Conservation (phyloP, 2,888 invertebrate species). For the Drosophila longiperda region DNA sequence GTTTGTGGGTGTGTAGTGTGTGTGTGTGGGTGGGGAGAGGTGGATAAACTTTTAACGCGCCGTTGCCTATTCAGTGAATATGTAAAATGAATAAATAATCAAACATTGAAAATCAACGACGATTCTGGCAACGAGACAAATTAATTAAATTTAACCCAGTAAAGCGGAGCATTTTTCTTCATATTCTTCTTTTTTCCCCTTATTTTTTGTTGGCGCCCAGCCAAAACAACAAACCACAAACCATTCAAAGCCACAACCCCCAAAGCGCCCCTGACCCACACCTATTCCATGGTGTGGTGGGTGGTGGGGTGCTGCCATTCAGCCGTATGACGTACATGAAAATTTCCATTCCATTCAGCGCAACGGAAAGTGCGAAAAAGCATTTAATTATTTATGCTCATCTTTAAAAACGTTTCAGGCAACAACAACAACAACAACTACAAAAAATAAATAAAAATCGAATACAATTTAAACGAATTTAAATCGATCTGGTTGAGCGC, state of each 20-base stretch:
- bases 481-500: constrained; percentile 64
- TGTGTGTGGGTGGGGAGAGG: neutral
- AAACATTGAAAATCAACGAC: constrained; percentile 57
- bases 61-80: constrained; percentile 57
- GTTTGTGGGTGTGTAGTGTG: neutral
- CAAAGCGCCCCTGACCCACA: neutral
- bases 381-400: constrained; percentile 74
- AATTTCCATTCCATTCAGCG: constrained; percentile 37
- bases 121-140: constrained; percentile 65
- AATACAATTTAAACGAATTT: constrained; percentile 57
- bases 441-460: constrained; percentile 19
- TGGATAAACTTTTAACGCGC: constrained; percentile 2
- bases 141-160: constrained; percentile 80
- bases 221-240: constrained; percentile 48
- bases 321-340: constrained; percentile 43
- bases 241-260: constrained; percentile 1
- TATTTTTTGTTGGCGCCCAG: constrained; percentile 42
- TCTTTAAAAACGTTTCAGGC: constrained; percentile 58
- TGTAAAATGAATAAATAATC: constrained; percentile 77
- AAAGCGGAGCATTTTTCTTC: constrained; percentile 57
- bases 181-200: neutral
- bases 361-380: constrained; percentile 68
- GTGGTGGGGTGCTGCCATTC: neutral
- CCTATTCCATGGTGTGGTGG: neutral
- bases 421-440: neutral